Conservation (phyloP, 2,113 vertebrate genomes). For the Cercopithecus mona region DNA sequence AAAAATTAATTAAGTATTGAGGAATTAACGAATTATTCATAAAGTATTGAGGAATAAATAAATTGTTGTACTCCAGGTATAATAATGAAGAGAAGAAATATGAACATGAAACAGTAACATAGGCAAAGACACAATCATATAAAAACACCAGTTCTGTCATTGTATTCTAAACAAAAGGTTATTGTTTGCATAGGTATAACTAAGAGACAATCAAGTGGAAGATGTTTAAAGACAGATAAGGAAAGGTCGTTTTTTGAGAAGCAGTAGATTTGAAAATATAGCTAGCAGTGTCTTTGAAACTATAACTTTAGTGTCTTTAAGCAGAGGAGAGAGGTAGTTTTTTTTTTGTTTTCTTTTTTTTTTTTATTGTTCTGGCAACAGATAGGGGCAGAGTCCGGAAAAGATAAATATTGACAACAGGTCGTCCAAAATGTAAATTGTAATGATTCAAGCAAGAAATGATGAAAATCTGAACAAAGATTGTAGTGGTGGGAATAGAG, state of each 20-base stretch:
- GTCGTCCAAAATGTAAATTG: not conserved
- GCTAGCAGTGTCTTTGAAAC: not conserved
- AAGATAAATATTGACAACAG: not conserved
- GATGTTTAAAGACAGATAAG: not conserved
- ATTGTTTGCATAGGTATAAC: not conserved
- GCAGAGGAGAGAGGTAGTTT: not conserved
- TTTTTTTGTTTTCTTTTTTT: not conserved
- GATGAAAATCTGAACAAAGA: not conserved
- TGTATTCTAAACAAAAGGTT: not conserved
- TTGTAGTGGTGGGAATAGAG: not conserved
- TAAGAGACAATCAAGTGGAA: not conserved
- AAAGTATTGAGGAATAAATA: not conserved
- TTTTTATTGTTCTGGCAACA: not conserved
- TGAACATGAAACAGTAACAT: not conserved
- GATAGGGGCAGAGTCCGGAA: not conserved
- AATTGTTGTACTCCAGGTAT: not conserved
- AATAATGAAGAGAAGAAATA: not conserved
- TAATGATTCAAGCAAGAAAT: not conserved
- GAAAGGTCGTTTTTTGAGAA: not conserved
- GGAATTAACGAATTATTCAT: not conserved
- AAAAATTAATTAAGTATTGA: conserved; percentile 4
- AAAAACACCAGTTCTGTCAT: not conserved
- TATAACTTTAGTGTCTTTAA: not conserved
- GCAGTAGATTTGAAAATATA: not conserved
- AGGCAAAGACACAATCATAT: not conserved